These are phyloP conservation scores for Zeugodacus cucurbitae DNA, from an alignment of 1,140 invertebrate genomes.

Conservation along the genomic window DNA sequence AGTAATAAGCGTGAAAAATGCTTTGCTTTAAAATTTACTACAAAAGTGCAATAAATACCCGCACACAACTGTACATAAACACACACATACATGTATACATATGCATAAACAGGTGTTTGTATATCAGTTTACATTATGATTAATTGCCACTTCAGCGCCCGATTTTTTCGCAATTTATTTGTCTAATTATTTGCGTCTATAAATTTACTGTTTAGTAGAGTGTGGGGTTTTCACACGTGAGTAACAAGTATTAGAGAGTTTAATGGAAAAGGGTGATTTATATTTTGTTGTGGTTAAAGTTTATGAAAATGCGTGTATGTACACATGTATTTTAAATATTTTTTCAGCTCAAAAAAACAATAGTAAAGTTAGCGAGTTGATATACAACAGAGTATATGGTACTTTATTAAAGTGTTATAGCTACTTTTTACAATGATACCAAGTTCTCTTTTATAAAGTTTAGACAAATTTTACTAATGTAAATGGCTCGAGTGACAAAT, in stretches of 20 bases:
- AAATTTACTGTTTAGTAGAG: conserved; percentile 10
- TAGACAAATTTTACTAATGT: too few species aligned
- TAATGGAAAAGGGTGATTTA: background rate
- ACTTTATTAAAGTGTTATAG: too few species aligned
- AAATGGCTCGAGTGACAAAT: too few species aligned
- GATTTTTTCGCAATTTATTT: background rate
- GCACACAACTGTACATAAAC: background rate
- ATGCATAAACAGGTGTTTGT: background rate
- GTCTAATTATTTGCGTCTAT: background rate
- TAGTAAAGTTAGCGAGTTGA: too few species aligned
- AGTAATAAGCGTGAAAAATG: background rate
- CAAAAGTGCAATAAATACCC: background rate
- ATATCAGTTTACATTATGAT: background rate
- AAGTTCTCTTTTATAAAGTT: too few species aligned
- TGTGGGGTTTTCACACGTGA: background rate
- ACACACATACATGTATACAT: too few species aligned
- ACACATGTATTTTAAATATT: too few species aligned
- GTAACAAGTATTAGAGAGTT: background rate
- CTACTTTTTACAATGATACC: too few species aligned
- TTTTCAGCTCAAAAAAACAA: too few species aligned
- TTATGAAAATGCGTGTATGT: too few species aligned
- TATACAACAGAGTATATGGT: too few species aligned
- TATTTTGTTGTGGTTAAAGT: background rate
- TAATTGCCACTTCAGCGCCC: background rate
- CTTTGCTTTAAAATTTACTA: background rate